Conservation (phyloP, 2,888 invertebrate genomes). For the Cybosia mesomella region DNA sequence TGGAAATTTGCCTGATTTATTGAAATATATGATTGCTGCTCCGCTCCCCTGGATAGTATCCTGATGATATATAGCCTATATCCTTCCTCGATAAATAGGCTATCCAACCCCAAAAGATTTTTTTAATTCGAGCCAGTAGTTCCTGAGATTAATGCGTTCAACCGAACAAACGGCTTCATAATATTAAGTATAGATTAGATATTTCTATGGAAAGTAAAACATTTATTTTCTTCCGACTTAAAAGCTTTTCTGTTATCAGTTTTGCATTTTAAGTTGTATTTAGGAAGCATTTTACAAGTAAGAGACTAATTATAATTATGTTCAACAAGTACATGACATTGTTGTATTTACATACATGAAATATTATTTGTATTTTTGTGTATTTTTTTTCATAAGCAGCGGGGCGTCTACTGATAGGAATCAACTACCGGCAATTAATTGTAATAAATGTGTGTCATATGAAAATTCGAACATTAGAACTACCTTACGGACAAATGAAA, state of each 20-base stretch:
- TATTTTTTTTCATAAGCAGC: slow-evolving; percentile 22
- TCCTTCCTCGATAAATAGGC: no score
- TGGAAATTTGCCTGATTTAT: no score
- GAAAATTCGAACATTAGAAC: not conserved
- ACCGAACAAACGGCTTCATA: no score
- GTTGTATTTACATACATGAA: slow-evolving; percentile 51
- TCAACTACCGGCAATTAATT: slow-evolving; percentile 1
- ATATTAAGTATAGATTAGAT: no score
- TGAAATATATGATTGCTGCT: no score
- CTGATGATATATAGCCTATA: no score
- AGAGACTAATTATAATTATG: slow-evolving; percentile 38
- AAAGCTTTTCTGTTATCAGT: not conserved
- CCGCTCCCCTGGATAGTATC: no score
- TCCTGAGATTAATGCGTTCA: no score
- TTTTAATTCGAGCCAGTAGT: no score
- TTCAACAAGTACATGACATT: slow-evolving; percentile 53
- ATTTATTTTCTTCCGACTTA: not conserved
- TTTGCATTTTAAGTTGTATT: slow-evolving; percentile 2
- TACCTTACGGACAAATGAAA: slow-evolving; percentile 42
- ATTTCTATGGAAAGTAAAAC: no score
- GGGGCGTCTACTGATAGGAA: slow-evolving; percentile 29
- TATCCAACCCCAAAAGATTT: no score
- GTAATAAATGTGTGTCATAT: slow-evolving; percentile 6
- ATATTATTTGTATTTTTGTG: slow-evolving; percentile 45
- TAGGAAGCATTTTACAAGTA: slow-evolving; percentile 31